Conservation (phyloP, 2,113 vertebrate genomes). For the Natator depressus region DNA sequence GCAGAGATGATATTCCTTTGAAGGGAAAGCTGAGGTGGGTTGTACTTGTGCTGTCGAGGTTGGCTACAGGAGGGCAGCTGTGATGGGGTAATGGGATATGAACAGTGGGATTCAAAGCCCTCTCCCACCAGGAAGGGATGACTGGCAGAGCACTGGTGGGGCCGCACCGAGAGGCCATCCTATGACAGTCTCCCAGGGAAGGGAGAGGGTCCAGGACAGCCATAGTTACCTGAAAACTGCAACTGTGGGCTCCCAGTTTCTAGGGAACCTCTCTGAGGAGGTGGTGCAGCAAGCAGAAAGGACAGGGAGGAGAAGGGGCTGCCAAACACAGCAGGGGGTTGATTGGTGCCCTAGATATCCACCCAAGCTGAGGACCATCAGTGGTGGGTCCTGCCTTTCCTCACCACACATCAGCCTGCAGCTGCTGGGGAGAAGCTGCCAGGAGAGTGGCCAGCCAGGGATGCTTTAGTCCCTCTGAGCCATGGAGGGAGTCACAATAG, state of each 20-base stretch:
- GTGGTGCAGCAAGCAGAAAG: not conserved
- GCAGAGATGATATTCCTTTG: not conserved
- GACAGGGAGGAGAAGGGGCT: not conserved
- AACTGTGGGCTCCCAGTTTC: not conserved
- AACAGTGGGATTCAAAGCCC: not conserved
- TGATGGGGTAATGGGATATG: not conserved
- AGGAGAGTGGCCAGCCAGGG: not conserved
- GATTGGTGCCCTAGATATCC: not conserved
- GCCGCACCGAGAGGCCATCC: not conserved
- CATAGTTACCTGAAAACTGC: not conserved
- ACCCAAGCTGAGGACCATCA: not conserved
- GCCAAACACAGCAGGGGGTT: not conserved
- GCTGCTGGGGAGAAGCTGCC: not conserved
- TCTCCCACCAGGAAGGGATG: not conserved
- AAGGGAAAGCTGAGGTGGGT: no score
- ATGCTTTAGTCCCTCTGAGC: not conserved
- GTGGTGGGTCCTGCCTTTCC: not conserved
- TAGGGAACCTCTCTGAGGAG: not conserved
- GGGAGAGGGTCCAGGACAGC: not conserved
- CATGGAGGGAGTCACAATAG: not conserved
- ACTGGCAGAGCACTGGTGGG: not conserved
- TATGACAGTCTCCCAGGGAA: not conserved
- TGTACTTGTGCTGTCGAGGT: not conserved
- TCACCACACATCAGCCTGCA: not conserved
- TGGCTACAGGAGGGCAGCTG: fast-evolving